Percentiles rank a stretch among this genome's conserved stretches.
Conservation (phyloP, 2,888 invertebrate species). For the Lithophane leautieri region DNA sequence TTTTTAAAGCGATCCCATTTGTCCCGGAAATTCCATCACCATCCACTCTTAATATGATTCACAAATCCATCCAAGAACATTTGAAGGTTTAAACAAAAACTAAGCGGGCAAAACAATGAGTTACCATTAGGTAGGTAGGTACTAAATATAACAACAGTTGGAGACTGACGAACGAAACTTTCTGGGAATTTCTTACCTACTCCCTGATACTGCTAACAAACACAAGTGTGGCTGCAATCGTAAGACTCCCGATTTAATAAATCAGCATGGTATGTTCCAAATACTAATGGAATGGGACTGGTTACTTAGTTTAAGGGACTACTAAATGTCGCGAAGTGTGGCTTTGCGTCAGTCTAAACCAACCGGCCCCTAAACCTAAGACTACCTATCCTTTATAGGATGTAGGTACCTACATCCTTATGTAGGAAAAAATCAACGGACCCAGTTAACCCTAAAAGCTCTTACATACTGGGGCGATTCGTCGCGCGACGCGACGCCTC, state of each 20-base stretch:
- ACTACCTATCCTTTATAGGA: neutral
- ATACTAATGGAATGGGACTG: neutral
- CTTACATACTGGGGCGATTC: too few species aligned
- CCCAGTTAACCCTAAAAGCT: too few species aligned
- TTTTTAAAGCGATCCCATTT: constrained; percentile 12
- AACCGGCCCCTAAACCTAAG: neutral
- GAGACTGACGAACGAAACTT: constrained; percentile 39
- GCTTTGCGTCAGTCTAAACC: neutral
- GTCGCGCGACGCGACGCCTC: too few species aligned
- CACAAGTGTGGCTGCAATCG: constrained; percentile 16
- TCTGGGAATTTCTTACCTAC: constrained; percentile 28
- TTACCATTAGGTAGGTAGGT: neutral
- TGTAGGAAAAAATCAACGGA: too few species aligned
- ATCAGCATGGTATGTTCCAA: neutral
- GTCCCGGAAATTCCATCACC: constrained; percentile 44
- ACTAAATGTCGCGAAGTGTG: neutral
- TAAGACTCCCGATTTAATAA: neutral
- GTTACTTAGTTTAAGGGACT: neutral
- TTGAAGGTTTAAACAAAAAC: constrained; percentile 30
- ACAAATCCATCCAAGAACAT: constrained; percentile 38
- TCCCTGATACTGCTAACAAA: constrained; percentile 17
- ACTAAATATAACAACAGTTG: constrained; percentile 37
- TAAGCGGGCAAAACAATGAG: constrained; percentile 29
- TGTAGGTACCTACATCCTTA: neutral
- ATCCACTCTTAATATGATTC: constrained; percentile 36